Evolutionary conservation across 2,797 vertebrate genomes (phyloP).

Genomic region (Taeniopygia guttata): DNA sequence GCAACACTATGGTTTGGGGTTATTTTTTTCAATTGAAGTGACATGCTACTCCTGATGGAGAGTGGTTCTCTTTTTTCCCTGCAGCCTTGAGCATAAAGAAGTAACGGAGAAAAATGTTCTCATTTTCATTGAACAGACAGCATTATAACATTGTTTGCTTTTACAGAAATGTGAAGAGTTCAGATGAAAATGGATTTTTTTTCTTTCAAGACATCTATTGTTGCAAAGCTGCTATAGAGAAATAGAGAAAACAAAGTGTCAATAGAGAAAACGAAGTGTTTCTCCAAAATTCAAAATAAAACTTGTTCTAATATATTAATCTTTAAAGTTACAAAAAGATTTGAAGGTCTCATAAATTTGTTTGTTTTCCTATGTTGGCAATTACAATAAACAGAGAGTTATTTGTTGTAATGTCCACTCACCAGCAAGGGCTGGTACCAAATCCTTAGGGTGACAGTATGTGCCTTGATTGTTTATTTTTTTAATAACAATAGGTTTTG

Average conservation of each 20-base stretch:
- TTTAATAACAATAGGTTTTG: background rate
- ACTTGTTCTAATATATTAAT: background rate
- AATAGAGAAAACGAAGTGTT: background rate
- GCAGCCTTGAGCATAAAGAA: conserved; percentile 17
- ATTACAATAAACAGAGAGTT: background rate
- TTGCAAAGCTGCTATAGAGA: background rate
- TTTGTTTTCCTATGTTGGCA: background rate
- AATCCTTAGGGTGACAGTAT: background rate
- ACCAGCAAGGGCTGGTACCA: background rate
- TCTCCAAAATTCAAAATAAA: background rate
- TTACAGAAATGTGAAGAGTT: background rate
- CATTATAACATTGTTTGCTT: background rate
- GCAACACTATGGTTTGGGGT: background rate
- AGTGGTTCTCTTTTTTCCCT: background rate
- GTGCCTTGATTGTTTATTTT: background rate
- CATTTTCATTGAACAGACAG: background rate
- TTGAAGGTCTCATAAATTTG: background rate
- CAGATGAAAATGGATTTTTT: background rate
- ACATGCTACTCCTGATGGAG: background rate
- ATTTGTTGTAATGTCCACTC: background rate
- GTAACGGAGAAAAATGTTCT: background rate
- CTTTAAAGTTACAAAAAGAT: background rate
- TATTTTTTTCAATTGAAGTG: background rate
- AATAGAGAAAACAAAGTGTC: background rate
- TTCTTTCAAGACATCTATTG: background rate